phyloP scores from a whole-genome alignment of 2,888 invertebrate species.

The Lasioglossum oenotherae region DNA sequence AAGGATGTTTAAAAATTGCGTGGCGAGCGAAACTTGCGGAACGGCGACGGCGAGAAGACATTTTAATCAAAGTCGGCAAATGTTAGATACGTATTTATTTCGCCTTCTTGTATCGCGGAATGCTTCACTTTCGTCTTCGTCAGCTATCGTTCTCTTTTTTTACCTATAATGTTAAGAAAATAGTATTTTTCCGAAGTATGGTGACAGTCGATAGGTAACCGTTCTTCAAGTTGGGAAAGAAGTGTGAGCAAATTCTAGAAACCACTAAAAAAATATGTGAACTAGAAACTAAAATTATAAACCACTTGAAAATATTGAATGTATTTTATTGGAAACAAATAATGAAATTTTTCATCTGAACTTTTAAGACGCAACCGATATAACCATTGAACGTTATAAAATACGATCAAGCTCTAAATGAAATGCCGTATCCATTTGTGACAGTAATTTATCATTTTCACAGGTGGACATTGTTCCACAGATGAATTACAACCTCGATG shows the following conservation, averaged over 20 bases:
- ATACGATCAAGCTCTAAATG: background rate
- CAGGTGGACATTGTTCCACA: background rate
- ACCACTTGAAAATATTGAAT: background rate
- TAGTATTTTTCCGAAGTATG: background rate
- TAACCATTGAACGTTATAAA: background rate
- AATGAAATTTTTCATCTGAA: too few relatives aligned
- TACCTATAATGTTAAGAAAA: background rate
- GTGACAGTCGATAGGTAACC: background rate
- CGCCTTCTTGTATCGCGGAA: slow-evolving; percentile 9
- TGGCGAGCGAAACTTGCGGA: slow-evolving; percentile 46
- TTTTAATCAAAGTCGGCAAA: slow-evolving; percentile 58
- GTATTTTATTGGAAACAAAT: background rate
- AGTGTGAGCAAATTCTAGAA: background rate
- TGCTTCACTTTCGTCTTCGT: background rate
- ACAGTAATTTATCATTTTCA: background rate
- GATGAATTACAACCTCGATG: background rate
- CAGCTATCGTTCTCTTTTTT: background rate
- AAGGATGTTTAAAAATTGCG: slow-evolving; percentile 69
- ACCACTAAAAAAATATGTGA: background rate
- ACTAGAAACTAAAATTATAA: background rate
- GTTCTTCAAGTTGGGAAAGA: background rate
- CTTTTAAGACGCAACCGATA: background rate
- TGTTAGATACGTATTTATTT: slow-evolving; percentile 53
- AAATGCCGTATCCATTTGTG: background rate
- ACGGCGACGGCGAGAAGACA: slow-evolving; percentile 44